Conservation (phyloP, 2,797 vertebrate genomes). For the Pantherophis alleghaniensis region DNA sequence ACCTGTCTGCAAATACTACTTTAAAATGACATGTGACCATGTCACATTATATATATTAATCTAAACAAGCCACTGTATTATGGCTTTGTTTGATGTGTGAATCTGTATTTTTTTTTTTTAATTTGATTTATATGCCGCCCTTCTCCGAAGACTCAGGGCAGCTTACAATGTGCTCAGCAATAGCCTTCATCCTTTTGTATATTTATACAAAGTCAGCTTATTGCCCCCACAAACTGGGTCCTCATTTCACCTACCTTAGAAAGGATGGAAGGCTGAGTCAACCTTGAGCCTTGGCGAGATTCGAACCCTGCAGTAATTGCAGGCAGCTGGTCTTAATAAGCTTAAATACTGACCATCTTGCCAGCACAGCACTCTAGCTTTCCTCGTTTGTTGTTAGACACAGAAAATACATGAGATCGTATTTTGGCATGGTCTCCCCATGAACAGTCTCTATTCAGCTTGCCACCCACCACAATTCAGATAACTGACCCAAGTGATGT, state of each 20-base stretch:
- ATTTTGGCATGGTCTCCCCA: not conserved
- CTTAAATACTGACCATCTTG: not conserved
- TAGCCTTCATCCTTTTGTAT: too few species aligned
- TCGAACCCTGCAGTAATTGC: too few species aligned
- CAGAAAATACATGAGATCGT: not conserved
- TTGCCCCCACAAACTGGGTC: too few species aligned
- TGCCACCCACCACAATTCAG: not conserved
- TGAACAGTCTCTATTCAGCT: not conserved
- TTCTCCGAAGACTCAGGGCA: too few species aligned
- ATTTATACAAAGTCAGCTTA: too few species aligned
- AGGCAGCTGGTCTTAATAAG: too few species aligned
- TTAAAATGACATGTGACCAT: not conserved
- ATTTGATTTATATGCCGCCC: too few species aligned
- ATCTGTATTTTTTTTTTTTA: not conserved
- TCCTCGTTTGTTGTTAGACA: not conserved
- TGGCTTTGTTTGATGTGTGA: not conserved
- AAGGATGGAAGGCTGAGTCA: too few species aligned
- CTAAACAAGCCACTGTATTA: not conserved
- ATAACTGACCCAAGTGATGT: not conserved
- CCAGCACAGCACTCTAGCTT: not conserved
- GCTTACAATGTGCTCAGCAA: too few species aligned
- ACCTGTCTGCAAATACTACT: not conserved
- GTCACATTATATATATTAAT: not conserved
- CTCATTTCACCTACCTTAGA: too few species aligned
- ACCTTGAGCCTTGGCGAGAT: too few species aligned